Evolutionary conservation across 2,888 invertebrate genomes (phyloP).

Genomic region (Deroplatys truncata): DNA sequence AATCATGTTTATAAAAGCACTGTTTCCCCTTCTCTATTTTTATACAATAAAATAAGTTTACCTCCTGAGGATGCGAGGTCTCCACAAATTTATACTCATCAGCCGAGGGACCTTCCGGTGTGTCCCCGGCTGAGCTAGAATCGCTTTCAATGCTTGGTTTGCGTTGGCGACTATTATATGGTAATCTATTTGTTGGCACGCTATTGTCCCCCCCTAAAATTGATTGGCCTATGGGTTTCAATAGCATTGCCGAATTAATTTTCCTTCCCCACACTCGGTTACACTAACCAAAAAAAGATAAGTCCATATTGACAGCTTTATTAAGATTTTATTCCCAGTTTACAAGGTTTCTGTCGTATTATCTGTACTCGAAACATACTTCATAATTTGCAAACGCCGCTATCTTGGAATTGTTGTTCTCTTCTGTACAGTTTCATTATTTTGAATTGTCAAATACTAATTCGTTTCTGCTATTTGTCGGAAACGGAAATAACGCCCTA

Average conservation of each 20-base stretch:
- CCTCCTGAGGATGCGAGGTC: conserved; percentile 40
- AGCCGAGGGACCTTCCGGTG: conserved; percentile 33
- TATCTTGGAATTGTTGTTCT: not conserved
- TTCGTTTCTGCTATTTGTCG: not conserved
- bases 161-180: conserved; percentile 32
- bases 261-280: not conserved
- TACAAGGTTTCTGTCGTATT: not conserved
- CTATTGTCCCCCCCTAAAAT: conserved; percentile 20
- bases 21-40: too few species aligned
- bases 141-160: conserved; percentile 34
- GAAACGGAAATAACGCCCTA: not conserved
- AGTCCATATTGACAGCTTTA: not conserved
- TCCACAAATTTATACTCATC: conserved; percentile 43
- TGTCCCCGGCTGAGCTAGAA: conserved; percentile 30
- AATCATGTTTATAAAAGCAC: too few species aligned
- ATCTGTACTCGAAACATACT: not conserved
- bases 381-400: not conserved
- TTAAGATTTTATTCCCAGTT: not conserved
- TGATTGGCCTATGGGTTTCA: conserved; percentile 22
- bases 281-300: not conserved
- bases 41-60: conserved; percentile 23
- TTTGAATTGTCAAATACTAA: not conserved
- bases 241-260: conserved; percentile 15
- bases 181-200: conserved; percentile 24
- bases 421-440: not conserved